Evolutionary conservation across 2,888 invertebrate genomes (phyloP).

Genomic region (Timandra comae): DNA sequence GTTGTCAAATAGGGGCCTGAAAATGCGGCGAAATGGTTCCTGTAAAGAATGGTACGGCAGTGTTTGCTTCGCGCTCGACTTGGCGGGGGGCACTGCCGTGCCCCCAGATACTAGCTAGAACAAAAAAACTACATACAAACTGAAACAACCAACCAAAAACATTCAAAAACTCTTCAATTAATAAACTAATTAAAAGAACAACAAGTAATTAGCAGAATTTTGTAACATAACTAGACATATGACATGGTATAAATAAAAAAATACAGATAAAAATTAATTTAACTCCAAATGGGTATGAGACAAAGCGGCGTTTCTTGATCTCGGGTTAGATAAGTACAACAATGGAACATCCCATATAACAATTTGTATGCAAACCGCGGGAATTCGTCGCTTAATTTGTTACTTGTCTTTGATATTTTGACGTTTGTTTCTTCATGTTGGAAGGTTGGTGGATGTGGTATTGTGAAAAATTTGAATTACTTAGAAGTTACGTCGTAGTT

Average conservation of each 20-base stretch:
- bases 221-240: slow-evolving; percentile 1
- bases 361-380: slow-evolving; percentile 66
- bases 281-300: slow-evolving; percentile 32
- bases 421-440: slow-evolving; percentile 23
- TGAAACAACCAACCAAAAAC: too few relatives aligned
- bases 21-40: too few relatives aligned
- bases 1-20: too few relatives aligned
- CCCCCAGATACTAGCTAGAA: too few relatives aligned
- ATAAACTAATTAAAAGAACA: too few relatives aligned
- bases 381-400: slow-evolving; percentile 59
- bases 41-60: too few relatives aligned
- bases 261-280: slow-evolving; percentile 21
- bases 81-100: too few relatives aligned
- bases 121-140: too few relatives aligned
- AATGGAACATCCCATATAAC: slow-evolving; percentile 58
- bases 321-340: slow-evolving; percentile 41
- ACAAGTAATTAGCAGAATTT: too few relatives aligned
- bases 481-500: neutral
- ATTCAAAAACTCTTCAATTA: too few relatives aligned
- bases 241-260: slow-evolving; percentile 8
- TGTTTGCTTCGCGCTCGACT: too few relatives aligned
- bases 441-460: slow-evolving; percentile 21
- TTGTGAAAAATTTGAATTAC: neutral
- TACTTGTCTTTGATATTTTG: slow-evolving; percentile 47
- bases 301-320: slow-evolving; percentile 32